Conservation (phyloP, 2,888 invertebrate genomes). For the Mechanitis messenoides region DNA sequence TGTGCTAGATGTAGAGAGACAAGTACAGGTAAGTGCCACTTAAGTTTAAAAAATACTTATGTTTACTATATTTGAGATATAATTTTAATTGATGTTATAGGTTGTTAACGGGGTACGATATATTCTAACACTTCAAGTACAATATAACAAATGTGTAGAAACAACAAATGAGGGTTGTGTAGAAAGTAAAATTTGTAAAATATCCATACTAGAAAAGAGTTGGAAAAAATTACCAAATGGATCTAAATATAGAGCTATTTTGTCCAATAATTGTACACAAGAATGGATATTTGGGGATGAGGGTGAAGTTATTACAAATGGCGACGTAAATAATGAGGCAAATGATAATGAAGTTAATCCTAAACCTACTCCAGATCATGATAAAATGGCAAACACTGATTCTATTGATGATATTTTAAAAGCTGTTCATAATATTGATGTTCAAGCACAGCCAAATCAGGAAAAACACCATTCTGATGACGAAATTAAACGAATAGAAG, state of each 20-base stretch:
- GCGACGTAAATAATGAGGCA: slow-evolving; percentile 35
- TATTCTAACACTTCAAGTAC: slow-evolving; percentile 70
- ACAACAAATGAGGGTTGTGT: slow-evolving; percentile 43
- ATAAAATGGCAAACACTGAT: slow-evolving; percentile 46
- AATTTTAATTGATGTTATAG: slow-evolving; percentile 33
- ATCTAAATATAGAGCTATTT: slow-evolving; percentile 76
- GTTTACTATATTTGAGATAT: background rate
- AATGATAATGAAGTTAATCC: slow-evolving; percentile 35
- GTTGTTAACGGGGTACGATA: slow-evolving; percentile 79
- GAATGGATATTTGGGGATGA: slow-evolving; percentile 69
- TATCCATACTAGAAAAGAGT: slow-evolving; percentile 80
- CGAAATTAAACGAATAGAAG: slow-evolving; percentile 55
- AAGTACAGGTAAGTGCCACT: slow-evolving; percentile 63
- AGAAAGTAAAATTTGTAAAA: slow-evolving; percentile 70
- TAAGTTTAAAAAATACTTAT: background rate
- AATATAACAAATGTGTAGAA: slow-evolving; percentile 61
- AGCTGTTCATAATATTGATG: slow-evolving; percentile 46
- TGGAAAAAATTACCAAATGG: slow-evolving; percentile 78
- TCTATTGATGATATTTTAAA: slow-evolving; percentile 52
- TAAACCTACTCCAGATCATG: slow-evolving; percentile 32
- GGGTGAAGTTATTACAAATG: slow-evolving; percentile 43
- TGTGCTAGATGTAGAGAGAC: slow-evolving; percentile 72
- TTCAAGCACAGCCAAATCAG: slow-evolving; percentile 44
- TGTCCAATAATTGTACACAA: slow-evolving; percentile 80
- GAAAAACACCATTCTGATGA: slow-evolving; percentile 49